Percentiles rank a stretch among this genome's conserved stretches.
Evolutionary conservation across 2,797 vertebrate genomes (phyloP).

Genomic region (Lacerta viridis): DNA sequence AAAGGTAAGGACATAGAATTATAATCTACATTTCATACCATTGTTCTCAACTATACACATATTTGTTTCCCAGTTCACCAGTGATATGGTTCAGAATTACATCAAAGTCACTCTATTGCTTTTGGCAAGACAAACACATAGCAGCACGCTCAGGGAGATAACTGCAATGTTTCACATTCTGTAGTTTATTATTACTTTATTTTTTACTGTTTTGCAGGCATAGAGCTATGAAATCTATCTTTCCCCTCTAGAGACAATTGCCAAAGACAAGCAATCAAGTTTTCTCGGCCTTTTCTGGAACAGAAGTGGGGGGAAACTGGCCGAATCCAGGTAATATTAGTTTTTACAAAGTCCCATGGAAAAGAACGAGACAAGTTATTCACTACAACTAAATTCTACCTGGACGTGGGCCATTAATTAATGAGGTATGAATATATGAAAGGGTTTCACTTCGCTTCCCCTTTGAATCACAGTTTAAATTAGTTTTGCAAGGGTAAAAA

Average conservation of each 20-base stretch:
- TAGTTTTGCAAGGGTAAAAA: slow-evolving; percentile 68
- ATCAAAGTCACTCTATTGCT: background rate
- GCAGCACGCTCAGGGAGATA: slow-evolving; percentile 47
- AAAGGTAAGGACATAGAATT: background rate
- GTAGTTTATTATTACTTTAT: slow-evolving; percentile 48
- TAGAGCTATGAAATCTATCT: slow-evolving; percentile 38
- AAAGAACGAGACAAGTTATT: slow-evolving; percentile 6
- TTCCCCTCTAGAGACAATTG: slow-evolving; percentile 14
- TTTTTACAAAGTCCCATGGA: background rate
- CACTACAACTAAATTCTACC: background rate
- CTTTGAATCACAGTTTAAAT: slow-evolving; percentile 76
- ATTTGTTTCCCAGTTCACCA: slow-evolving; percentile 50
- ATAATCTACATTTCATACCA: background rate
- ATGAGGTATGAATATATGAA: slow-evolving; percentile 69
- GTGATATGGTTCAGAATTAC: slow-evolving; percentile 35
- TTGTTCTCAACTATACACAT: slow-evolving; percentile 65
- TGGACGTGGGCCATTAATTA: background rate
- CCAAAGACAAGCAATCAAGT: slow-evolving; percentile 51
- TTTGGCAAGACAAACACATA: slow-evolving; percentile 26
- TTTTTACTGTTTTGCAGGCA: background rate
- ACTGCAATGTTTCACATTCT: slow-evolving; percentile 60
- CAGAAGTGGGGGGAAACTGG: slow-evolving; percentile 44
- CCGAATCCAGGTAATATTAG: slow-evolving; percentile 10
- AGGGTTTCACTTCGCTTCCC: slow-evolving; percentile 66
- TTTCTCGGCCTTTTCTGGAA: slow-evolving; percentile 59